These are phyloP conservation scores for Lasiommata megera DNA, from an alignment of 2,888 invertebrate genomes.

Conservation along the genomic window DNA sequence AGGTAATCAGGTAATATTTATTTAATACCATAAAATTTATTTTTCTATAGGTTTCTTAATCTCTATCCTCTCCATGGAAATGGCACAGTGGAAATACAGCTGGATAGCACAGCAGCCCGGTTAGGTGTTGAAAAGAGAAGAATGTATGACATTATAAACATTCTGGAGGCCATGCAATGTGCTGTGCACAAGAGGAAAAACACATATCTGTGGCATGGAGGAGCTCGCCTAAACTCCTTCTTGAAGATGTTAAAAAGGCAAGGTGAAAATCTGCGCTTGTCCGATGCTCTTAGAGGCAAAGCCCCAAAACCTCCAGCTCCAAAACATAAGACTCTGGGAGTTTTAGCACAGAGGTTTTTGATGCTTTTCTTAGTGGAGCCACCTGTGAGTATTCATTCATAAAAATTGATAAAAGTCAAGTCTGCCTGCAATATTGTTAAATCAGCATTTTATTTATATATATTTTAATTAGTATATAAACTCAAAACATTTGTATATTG, in stretches of 20 bases:
- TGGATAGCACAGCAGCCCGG: constrained; percentile 83
- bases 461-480: no score
- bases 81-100: constrained; percentile 79
- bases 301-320: constrained; percentile 74
- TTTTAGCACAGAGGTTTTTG: constrained; percentile 86
- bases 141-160: constrained; percentile 88
- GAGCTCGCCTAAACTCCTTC: constrained; percentile 80
- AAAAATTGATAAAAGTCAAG: no score
- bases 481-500: no score
- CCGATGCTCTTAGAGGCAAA: constrained; percentile 74
- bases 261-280: constrained; percentile 76
- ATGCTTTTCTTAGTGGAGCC: constrained; percentile 86
- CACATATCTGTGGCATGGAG: constrained; percentile 86
- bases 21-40: neutral
- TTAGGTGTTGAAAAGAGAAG: constrained; percentile 85
- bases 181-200: constrained; percentile 85
- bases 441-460: no score
- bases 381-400: constrained; percentile 68
- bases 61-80: constrained; percentile 78
- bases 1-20: no score
- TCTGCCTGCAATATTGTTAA: no score
- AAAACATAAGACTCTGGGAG: constrained; percentile 85
- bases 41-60: constrained; percentile 79
- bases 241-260: constrained; percentile 83
- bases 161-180: constrained; percentile 86